Base-by-base conservation (phyloP, 2,797 vertebrate genomes). In the Chelonia mydas region DNA sequence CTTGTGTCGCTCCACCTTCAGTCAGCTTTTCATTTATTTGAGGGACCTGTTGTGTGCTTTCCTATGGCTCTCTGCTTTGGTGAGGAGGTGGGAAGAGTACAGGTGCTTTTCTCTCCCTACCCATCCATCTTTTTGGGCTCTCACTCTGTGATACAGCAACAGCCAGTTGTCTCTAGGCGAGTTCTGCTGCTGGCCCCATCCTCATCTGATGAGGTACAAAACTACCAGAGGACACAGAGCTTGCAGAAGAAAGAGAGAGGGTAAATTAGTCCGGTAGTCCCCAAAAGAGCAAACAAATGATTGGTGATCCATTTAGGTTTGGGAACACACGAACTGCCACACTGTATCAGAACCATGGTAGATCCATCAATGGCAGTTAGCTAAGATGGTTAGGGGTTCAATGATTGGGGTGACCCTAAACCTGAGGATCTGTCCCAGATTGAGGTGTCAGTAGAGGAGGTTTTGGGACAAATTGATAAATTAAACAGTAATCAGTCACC, bases 171-270 rank as follows among this genome's bases (percentile, higher is more conserved):
- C 61, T 49, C 55, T 37, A 2, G 41, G 11, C 3, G 49, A 37
- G 9, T 72, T 27, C 15, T 94, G 5, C 2, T 7, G 61, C 7
- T 15, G 0, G 0, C 51, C 78, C 88, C 78, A 53, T n/a, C 50
- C 81, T n/a, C 10, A 45, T 68, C 78, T 49, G 49, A 10, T 3
- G 25, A 74, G 72, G 10, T n/a, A 86, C n/a, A 15, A 93, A 86
- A 27, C 87, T 90, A 84, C 1, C 13, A 77, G 15, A 79, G 68
- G 21, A 11, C 21, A 27, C 45, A 87, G 37, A 50, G 78, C 78
- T 93, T 90, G 59, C 74, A 17, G 33, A 25, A 81, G 27, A 85
- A 4, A 13, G n/a, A 89, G n/a, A 89, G 85, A 49, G 12, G 7
- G 57, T 17, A 85, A 78, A 6, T 47, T 33, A 85, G 7, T 65